phyloP scores from a whole-genome alignment of 2,797 vertebrate species.

The Acanthurus leucopareius region DNA sequence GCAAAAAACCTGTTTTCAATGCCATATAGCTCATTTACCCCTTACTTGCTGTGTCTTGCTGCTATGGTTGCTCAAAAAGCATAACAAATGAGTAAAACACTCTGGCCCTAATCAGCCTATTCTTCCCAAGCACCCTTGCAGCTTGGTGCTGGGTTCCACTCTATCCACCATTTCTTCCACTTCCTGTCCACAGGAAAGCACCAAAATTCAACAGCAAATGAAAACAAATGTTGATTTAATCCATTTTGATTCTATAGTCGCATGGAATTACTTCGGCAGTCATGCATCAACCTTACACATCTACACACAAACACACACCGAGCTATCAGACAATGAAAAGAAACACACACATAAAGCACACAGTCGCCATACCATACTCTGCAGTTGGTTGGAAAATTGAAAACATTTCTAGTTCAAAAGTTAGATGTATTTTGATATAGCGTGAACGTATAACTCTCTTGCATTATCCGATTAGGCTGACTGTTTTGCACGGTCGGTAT shows the following conservation, averaged over 20 bases:
- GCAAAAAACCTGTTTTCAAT: slow-evolving; percentile 9
- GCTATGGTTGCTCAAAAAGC: slow-evolving; percentile 64
- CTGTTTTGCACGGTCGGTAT: slow-evolving; percentile 72
- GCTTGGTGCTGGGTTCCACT: slow-evolving; percentile 31
- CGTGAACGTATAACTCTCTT: slow-evolving; percentile 56
- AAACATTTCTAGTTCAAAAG: slow-evolving; percentile 69
- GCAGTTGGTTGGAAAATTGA: slow-evolving; percentile 57
- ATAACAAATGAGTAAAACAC: slow-evolving; percentile 35
- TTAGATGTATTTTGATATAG: slow-evolving; percentile 74
- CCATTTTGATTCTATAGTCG: slow-evolving; percentile 74
- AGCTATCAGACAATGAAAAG: slow-evolving; percentile 15
- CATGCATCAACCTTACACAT: slow-evolving; percentile 60
- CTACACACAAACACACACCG: slow-evolving; percentile 31
- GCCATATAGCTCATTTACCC: slow-evolving; percentile 23
- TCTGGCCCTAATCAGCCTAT: slow-evolving; percentile 44
- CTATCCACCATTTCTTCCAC: slow-evolving; percentile 27
- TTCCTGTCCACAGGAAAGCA: slow-evolving; percentile 46
- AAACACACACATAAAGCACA: slow-evolving; percentile 6
- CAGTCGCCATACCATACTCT: slow-evolving; percentile 32
- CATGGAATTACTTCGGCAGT: slow-evolving; percentile 70
- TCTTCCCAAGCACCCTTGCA: slow-evolving; percentile 58
- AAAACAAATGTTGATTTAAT: slow-evolving; percentile 78
- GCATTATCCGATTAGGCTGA: slow-evolving; percentile 65
- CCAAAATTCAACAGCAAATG: slow-evolving; percentile 42
- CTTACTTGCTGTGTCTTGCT: slow-evolving; percentile 47